A percentile compares a stretch with the other conserved stretches of the same genome.
These are phyloP conservation scores for Pollenia angustigena DNA, from an alignment of 2,888 invertebrate genomes.

Conservation along the genomic window DNA sequence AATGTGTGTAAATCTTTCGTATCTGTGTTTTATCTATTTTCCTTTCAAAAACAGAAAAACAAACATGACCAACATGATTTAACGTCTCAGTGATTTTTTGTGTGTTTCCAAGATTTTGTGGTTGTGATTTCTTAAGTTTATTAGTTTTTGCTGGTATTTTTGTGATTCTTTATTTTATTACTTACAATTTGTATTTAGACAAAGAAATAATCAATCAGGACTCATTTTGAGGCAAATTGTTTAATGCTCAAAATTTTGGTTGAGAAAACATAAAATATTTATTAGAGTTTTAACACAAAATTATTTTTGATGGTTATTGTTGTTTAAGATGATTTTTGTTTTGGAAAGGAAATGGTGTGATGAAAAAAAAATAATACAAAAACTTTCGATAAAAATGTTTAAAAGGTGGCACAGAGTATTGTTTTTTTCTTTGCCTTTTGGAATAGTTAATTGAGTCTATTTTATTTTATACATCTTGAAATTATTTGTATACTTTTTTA, in stretches of 20 bases:
- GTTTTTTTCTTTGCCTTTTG: too few species aligned
- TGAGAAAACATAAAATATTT: background rate
- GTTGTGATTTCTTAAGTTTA: conserved; percentile 26
- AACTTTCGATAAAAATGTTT: too few species aligned
- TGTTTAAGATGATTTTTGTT: too few species aligned
- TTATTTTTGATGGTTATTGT: background rate
- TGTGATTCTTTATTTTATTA: conserved; percentile 2
- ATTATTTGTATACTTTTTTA: too few species aligned
- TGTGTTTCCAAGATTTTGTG: conserved; percentile 34
- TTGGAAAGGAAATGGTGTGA: too few species aligned
- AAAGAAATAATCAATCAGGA: conserved; percentile 28
- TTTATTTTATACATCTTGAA: too few species aligned
- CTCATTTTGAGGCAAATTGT: conserved; percentile 2
- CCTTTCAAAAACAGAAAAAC: background rate
- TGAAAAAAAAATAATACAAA: too few species aligned
- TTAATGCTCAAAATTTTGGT: background rate
- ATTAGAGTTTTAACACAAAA: background rate
- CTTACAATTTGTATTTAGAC: conserved; percentile 8
- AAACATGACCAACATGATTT: conserved; percentile 43
- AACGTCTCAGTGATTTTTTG: conserved; percentile 38
- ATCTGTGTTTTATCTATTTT: background rate
- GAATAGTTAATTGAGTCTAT: too few species aligned
- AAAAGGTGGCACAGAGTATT: too few species aligned
- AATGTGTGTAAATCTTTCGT: background rate
- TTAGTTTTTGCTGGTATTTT: background rate